These are phyloP conservation scores for Gambusia holbrooki DNA, from an alignment of 2,113 vertebrate species.

Conservation along the genomic window DNA sequence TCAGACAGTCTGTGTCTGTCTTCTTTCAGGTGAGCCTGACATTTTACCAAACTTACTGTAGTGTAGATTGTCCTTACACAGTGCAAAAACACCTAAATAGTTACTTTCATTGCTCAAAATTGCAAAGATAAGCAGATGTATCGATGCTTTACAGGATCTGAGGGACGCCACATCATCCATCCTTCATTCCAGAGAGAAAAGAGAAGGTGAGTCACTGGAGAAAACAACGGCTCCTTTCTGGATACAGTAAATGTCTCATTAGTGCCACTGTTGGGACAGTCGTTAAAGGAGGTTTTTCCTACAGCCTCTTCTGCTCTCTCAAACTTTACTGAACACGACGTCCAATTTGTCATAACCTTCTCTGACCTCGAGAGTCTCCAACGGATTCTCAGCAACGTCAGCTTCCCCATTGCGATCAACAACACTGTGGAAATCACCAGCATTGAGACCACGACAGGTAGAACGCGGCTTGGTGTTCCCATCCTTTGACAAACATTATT, in stretches of 20 bases:
- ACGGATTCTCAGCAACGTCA: not conserved
- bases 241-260: not conserved
- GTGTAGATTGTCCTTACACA: not conserved
- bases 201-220: conserved; percentile 32
- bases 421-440: not conserved
- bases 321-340: not conserved
- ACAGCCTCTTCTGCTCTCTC: not conserved
- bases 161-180: not conserved
- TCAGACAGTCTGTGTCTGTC: not conserved
- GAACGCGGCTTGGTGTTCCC: too few relatives aligned
- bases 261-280: not conserved
- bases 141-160: conserved; percentile 7
- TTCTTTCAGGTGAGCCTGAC: conserved; percentile 29
- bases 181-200: conserved; percentile 26
- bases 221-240: not conserved
- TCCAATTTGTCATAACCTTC: conserved; percentile 5
- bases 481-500: not conserved
- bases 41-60: not conserved
- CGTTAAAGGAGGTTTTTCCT: not conserved
- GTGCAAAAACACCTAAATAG: not conserved
- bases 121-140: not conserved
- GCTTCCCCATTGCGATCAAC: not conserved
- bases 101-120: not conserved
- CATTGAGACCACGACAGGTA: conserved; percentile 40
- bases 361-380: not conserved